phyloP scores from a whole-genome alignment of 2,888 invertebrate genomes.

The Adelphocoris suturalis region DNA sequence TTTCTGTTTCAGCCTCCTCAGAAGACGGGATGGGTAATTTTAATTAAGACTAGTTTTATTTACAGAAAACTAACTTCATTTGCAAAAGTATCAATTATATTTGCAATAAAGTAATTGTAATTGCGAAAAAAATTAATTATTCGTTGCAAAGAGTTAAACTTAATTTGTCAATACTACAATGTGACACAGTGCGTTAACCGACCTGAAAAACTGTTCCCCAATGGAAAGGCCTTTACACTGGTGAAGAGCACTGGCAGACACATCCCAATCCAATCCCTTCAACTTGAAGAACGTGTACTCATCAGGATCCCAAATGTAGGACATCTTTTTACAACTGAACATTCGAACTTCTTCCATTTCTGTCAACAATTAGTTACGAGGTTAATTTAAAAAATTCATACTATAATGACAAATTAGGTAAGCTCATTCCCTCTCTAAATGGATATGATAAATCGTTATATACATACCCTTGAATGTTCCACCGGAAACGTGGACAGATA shows the following conservation, averaged over 20 bases:
- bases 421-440: neutral
- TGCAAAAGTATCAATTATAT: no score
- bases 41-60: no score
- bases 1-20: no score
- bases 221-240: conserved; percentile 82
- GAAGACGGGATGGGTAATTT: no score
- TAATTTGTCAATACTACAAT: no score
- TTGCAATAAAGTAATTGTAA: no score
- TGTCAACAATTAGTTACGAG: conserved; percentile 73
- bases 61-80: no score
- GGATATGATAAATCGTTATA: neutral
- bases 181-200: no score
- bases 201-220: conserved; percentile 84
- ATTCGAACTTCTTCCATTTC: conserved; percentile 82
- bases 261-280: conserved; percentile 86
- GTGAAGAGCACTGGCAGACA: conserved; percentile 84
- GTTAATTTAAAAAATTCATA: conserved; percentile 25
- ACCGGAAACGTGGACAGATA: conserved; percentile 79
- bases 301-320: conserved; percentile 88
- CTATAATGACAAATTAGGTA: neutral
- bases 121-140: no score
- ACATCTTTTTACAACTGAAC: conserved; percentile 91
- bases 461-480: conserved; percentile 79
- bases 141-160: no score
- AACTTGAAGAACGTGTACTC: conserved; percentile 85